Evolutionary conservation across 1,140 invertebrate species (phyloP), one percentile per base, ranked within the genome.

Genomic region (Akabosia matsudoensis): DNA sequence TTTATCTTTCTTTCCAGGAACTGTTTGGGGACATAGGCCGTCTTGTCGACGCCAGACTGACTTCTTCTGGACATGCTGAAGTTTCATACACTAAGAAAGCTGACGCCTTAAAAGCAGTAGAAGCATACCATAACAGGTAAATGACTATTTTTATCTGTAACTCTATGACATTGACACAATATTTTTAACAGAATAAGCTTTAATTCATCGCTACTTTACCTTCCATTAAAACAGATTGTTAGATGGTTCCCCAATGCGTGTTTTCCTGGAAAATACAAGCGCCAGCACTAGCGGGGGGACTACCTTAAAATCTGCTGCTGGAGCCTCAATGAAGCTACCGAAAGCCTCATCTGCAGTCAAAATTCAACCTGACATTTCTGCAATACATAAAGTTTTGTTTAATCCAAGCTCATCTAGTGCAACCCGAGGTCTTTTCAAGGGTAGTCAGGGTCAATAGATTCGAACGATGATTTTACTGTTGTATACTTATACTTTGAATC

Each of bases 21-120:
- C 82, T 88, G 34, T 88, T 88, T 85, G 85, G 86, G 75, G 86
- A 86, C 31, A 84, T 88, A 76, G 87, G 87, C n/a, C 81, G 84
- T 1, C 82, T 88, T 64, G 83, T 85, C 56, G 83, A 81, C 74
- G 86, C 85, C 1, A 83, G 83, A 33, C 81, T 88, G 74, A 72
- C 85, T 10, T 84, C 84, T 51, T 76, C 81, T 33, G 86, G 87
- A 14, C 81, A 82, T 67, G 87, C 87, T 3, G 86, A 88, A 79
- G 85, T 88, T 75, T 82, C 86, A 1, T 88, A 86, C 81, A 76
- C 84, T 13, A 84, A 83, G 33, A 83, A 83, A 78, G 81, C 84
- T 0, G 86, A 87, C 82, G 87, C 87, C 51, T 31, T 83, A 16
- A 85, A 85, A 70, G 87, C 88, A 16, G 83, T 86, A 26, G 84